A percentile compares a stretch with the other conserved stretches of the same genome.
Evolutionary conservation across 2,888 invertebrate species (phyloP).

Genomic region (Erynnis tages): DNA sequence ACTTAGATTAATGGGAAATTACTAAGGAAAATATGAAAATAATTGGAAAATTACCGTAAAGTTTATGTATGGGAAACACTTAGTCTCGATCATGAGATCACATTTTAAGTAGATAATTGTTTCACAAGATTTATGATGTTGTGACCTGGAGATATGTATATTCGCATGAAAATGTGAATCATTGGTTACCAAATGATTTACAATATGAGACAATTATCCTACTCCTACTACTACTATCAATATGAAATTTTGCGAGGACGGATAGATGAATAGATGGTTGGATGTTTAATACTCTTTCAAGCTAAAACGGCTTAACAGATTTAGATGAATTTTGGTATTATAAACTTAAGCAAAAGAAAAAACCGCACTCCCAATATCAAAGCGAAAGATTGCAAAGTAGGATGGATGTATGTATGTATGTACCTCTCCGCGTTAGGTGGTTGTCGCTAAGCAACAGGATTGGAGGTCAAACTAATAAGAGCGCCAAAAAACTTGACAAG

Average conservation of each 20-base stretch:
- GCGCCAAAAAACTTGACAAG: background rate
- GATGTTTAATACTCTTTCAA: too few relatives aligned
- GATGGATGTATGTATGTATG: background rate
- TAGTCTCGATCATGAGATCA: slow-evolving; percentile 6
- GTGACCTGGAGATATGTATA: slow-evolving; percentile 13
- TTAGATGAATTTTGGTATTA: too few relatives aligned
- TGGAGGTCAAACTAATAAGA: background rate
- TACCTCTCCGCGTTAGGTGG: too few relatives aligned
- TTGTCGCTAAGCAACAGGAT: background rate
- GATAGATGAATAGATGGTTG: too few relatives aligned
- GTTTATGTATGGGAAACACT: slow-evolving; percentile 10
- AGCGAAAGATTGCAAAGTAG: too few relatives aligned
- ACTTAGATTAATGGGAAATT: background rate
- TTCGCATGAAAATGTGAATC: slow-evolving; percentile 9
- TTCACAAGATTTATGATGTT: slow-evolving; percentile 17
- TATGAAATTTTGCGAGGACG: too few relatives aligned
- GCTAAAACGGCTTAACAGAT: too few relatives aligned
- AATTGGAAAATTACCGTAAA: slow-evolving; percentile 1
- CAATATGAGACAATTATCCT: slow-evolving; percentile 3
- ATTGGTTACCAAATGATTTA: too few relatives aligned
- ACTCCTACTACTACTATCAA: too few relatives aligned
- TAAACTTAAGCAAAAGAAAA: too few relatives aligned
- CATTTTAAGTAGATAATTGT: slow-evolving; percentile 10
- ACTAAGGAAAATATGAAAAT: slow-evolving; percentile 1
- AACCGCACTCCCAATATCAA: too few relatives aligned